Base-by-base conservation (phyloP, 2,113 vertebrate species). In the Sula dactylatra region DNA sequence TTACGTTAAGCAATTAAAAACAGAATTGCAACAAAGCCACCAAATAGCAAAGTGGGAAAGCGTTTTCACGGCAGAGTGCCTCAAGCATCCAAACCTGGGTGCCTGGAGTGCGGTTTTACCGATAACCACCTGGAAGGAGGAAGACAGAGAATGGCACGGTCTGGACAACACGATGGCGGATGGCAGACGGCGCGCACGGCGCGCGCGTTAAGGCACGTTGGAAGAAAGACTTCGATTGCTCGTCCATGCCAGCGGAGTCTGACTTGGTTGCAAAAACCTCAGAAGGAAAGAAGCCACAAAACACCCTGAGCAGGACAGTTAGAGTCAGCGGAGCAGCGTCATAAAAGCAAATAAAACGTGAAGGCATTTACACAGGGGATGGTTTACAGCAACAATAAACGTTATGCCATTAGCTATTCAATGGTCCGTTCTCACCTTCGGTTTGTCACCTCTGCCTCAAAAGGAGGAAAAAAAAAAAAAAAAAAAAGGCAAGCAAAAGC, bases 51-150 rank as follows among this genome's bases (percentile, higher is more conserved):
- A 0, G 4, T 2, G 62, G 94, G 69, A 4, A 59, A 38, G 50
- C 0, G 16, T 10, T 34, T 11, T 34, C 9, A 2, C 7, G 5
- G 82, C 19, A 17, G 87, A 40, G 79, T 1, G 6, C 2, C 58
- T 64, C 82, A 2, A 32, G 87, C 76, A 58, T 2, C 73, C 65
- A 4, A 2, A 7, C 25, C 4, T 0, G 67, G 79, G 74, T 3
- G 91, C 58, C 64, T 2, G 82, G 65, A 7, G 72, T 3, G 62
- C 3, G 66, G 24, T 9, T 8, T 3, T 19, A 19, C 9, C 2
- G n/a, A 36, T 0, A 16, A 13, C 26, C 93, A 95, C 93, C 97
- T 98, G 94, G 17, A 77, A 81, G 34, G 94, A 97, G 96, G 97
- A 97, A 94, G 81, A 79, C n/a, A 8, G 92, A 69, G 86, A 69